phyloP scores from a whole-genome alignment of 2,113 vertebrate species.

The Alouatta palliata region DNA sequence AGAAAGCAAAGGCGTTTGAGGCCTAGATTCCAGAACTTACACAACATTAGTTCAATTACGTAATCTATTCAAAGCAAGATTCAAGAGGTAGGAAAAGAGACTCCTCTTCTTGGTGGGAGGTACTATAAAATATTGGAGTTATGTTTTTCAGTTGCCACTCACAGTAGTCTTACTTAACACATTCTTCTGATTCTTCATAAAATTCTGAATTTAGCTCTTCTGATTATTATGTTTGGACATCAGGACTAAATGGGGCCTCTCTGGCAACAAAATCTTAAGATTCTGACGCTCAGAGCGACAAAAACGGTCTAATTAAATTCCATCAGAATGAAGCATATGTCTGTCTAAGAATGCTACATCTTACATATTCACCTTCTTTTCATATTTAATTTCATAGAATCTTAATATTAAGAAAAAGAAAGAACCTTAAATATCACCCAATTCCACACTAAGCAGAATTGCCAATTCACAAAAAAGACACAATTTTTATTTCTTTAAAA shows the following conservation, averaged over 20 bases:
- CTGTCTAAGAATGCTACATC: not conserved
- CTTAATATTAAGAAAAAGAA: not conserved
- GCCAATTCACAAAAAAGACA: not conserved
- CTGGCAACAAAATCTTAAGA: not conserved
- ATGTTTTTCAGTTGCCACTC: not conserved
- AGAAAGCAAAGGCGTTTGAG: not conserved
- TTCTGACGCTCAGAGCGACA: not conserved
- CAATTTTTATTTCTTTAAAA: not conserved
- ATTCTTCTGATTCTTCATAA: constrained; percentile 5
- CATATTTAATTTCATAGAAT: not conserved
- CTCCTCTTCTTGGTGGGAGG: not conserved
- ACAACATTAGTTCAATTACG: not conserved
- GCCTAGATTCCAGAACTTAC: not conserved
- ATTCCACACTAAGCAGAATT: not conserved
- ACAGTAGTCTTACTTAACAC: not conserved
- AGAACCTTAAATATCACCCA: not conserved
- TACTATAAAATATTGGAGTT: not conserved
- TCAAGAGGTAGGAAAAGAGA: not conserved
- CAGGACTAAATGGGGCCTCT: not conserved
- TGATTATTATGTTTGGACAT: not conserved
- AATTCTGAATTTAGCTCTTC: not conserved
- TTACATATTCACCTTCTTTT: not conserved
- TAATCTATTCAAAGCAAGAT: not conserved
- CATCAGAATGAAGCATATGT: not conserved
- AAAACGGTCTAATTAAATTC: not conserved